Percentiles rank a stretch among this genome's conserved stretches.
Conservation (phyloP, 2,888 invertebrate species). For the Habroteleia sp. region DNA sequence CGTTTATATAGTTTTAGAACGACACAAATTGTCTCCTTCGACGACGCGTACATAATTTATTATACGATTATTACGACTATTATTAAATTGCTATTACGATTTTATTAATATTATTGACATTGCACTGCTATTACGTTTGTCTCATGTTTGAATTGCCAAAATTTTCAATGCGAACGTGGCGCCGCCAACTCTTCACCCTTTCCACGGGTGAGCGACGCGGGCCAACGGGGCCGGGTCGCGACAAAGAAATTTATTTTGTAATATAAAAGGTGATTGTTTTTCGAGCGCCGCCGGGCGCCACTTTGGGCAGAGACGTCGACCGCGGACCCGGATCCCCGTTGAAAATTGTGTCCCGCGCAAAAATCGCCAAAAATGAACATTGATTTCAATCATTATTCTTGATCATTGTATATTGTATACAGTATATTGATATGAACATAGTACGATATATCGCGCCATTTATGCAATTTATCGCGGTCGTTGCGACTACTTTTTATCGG, state of each 20-base stretch:
- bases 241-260: slow-evolving; percentile 43
- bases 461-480: slow-evolving; percentile 50
- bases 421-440: slow-evolving; percentile 41
- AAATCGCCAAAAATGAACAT: slow-evolving; percentile 36
- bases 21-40: slow-evolving; percentile 31
- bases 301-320: slow-evolving; percentile 43
- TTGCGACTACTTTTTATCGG: slow-evolving; percentile 59
- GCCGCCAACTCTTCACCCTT: slow-evolving; percentile 26
- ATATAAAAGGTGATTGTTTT: slow-evolving; percentile 5
- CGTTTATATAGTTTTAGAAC: slow-evolving; percentile 56
- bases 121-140: slow-evolving; percentile 68
- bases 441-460: slow-evolving; percentile 51
- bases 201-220: slow-evolving; percentile 15
- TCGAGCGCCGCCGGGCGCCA: not conserved
- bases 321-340: slow-evolving; percentile 30
- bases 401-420: slow-evolving; percentile 48
- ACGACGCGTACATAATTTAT: slow-evolving; percentile 58
- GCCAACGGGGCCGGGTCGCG: not conserved
- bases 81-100: slow-evolving; percentile 64
- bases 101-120: slow-evolving; percentile 67
- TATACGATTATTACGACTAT: slow-evolving; percentile 61
- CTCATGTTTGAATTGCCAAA: slow-evolving; percentile 69
- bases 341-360: slow-evolving; percentile 53
- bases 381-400: slow-evolving; percentile 37
- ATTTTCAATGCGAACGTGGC: slow-evolving; percentile 54